phyloP scores from a whole-genome alignment of 2,113 vertebrate genomes.

The Pionites leucogaster region DNA sequence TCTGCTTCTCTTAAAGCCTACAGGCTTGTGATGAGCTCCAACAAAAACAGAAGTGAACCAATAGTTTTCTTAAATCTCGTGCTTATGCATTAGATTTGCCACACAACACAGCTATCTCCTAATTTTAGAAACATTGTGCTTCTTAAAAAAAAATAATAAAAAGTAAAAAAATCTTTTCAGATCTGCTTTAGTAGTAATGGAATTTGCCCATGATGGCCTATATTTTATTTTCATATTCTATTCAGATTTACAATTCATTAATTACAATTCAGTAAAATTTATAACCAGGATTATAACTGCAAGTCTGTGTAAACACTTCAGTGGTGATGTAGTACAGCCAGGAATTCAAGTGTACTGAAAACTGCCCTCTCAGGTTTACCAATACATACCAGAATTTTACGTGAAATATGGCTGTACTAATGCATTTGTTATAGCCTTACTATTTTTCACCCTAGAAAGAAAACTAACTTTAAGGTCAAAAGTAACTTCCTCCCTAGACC shows the following conservation, averaged over 20 bases:
- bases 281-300: not conserved
- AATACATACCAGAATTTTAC: not conserved
- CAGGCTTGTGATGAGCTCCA: not conserved
- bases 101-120: not conserved
- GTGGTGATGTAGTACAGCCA: not conserved
- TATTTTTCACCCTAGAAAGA: not conserved
- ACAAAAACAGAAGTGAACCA: not conserved
- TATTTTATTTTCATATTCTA: not conserved
- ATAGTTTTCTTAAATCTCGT: not conserved
- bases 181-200: not conserved
- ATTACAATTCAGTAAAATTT: not conserved
- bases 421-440: not conserved
- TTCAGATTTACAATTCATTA: not conserved
- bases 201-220: not conserved
- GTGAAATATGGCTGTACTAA: not conserved
- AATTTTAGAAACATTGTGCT: not conserved
- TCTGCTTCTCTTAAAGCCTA: not conserved
- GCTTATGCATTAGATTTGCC: not conserved
- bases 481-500: rapidly evolving
- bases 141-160: not conserved
- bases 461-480: not conserved
- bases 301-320: not conserved
- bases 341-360: not conserved
- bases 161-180: not conserved
- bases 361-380: not conserved